Conservation (phyloP, 2,797 vertebrate species). For the Nasua narica region DNA sequence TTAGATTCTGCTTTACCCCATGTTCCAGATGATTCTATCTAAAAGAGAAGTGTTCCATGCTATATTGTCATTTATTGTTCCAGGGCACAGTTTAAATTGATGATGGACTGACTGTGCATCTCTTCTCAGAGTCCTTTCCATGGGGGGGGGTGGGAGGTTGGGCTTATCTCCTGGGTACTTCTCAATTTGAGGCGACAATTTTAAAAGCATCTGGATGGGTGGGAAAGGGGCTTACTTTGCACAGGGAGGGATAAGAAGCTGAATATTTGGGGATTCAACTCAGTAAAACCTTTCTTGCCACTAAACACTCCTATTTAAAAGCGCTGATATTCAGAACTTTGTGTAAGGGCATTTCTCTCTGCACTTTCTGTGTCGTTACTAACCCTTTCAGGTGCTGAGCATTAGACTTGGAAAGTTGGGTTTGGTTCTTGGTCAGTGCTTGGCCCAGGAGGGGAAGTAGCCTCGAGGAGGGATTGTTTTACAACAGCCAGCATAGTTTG, state of each 20-base stretch:
- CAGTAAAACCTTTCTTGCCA: background rate
- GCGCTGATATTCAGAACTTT: slow-evolving; percentile 24
- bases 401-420: slow-evolving; percentile 61
- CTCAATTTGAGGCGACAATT: slow-evolving; percentile 12
- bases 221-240: background rate
- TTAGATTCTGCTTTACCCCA: slow-evolving; percentile 24
- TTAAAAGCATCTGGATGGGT: background rate
- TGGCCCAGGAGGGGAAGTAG: slow-evolving; percentile 8
- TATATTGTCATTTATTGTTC: slow-evolving; percentile 63
- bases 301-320: slow-evolving; percentile 22
- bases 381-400: slow-evolving; percentile 57
- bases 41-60: slow-evolving; percentile 46
- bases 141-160: background rate
- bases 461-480: background rate
- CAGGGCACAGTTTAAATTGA: slow-evolving; percentile 45
- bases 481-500: background rate
- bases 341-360: background rate
- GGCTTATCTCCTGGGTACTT: background rate
- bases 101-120: slow-evolving; percentile 18
- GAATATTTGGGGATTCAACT: background rate
- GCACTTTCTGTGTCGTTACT: slow-evolving; percentile 37
- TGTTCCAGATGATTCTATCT: slow-evolving; percentile 34
- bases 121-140: background rate
- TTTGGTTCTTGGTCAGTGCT: slow-evolving; percentile 62
- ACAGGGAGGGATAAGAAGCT: background rate